Conservation (phyloP, 2,797 vertebrate genomes). For the Odontamblyopus lacepedii region DNA sequence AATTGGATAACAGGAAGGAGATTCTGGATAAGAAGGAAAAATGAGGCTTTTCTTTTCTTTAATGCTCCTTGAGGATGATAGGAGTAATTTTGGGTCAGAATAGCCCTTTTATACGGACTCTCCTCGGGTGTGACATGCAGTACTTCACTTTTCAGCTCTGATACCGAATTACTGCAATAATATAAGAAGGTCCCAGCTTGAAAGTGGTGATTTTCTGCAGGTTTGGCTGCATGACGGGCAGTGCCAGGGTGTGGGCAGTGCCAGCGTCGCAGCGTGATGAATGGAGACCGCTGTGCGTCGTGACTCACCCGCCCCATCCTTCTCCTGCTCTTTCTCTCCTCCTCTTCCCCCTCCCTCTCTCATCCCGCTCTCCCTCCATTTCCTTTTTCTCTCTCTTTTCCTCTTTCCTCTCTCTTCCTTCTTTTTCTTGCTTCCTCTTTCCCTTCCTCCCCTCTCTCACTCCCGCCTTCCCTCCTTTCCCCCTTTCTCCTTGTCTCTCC, state of each 20-base stretch:
- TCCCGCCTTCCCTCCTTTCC: background rate
- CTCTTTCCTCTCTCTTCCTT: slow-evolving; percentile 26
- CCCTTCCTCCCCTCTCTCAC: slow-evolving; percentile 14
- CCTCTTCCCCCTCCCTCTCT: slow-evolving; percentile 14
- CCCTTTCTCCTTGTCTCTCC: slow-evolving; percentile 34
- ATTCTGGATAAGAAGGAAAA: background rate
- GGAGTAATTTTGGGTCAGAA: slow-evolving; percentile 5
- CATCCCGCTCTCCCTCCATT: background rate
- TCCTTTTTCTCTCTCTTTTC: too few relatives aligned
- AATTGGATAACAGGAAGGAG: background rate
- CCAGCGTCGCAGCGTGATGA: slow-evolving; percentile 61
- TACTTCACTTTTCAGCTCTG: background rate
- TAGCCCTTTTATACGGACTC: background rate
- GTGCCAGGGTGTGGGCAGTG: slow-evolving; percentile 50
- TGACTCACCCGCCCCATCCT: slow-evolving; percentile 59
- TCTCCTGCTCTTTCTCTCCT: background rate
- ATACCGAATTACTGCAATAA: slow-evolving; percentile 33
- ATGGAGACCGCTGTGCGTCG: slow-evolving; percentile 66
- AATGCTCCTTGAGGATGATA: slow-evolving; percentile 6
- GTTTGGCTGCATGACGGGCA: slow-evolving; percentile 56
- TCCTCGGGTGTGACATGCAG: slow-evolving; percentile 4
- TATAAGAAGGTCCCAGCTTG: slow-evolving; percentile 30
- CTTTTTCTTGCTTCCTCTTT: background rate
- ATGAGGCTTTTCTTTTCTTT: slow-evolving; percentile 3
- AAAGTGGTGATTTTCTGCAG: slow-evolving; percentile 50